Base-by-base conservation (phyloP, 2,888 invertebrate species). In the Priocnemis perturbator region DNA sequence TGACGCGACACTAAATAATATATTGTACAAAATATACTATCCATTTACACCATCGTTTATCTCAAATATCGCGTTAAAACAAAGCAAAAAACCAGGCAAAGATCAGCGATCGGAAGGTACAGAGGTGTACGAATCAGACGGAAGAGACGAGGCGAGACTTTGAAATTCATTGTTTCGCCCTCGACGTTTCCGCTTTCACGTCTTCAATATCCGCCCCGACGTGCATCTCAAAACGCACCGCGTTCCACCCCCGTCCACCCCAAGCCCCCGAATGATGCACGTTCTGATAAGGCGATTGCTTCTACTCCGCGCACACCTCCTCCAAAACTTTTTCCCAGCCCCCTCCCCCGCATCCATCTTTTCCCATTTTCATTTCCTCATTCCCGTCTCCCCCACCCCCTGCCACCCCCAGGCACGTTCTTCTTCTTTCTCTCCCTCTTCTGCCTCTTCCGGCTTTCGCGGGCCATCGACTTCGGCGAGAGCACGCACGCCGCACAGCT, bases 351-450 rank as follows among this genome's bases (percentile, higher is more conserved):
- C 48, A 48, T 48, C n/a, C 60, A 14, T 23, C 23, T 23, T 48
- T 55, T 55, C 26, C 23, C 55, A 23, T 55, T 23, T 48, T n/a
- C 26, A 15, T n/a, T 60, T 48, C 48, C n/a, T 9, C 60, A 11
- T 14, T 15, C 26, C 48, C 19, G 20, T 59, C 21, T 21, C 26
- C n/a, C 14, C 19, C 23, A 7, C 37, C 47, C 17, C 30, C 14
- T n/a, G n/a, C n/a, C n/a, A n/a, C n/a, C n/a, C n/a, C n/a, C n/a
- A n/a, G n/a, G n/a, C n/a, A n/a, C n/a, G n/a, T n/a, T 26, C 23
- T 15, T 20, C n/a, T 17, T 11, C n/a, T 21, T 50, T 44, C 52
- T 58, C 26, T 26, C 37, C 11, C 37, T 37, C 37, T 11, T 11
- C 11, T 2, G 11, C 37, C 37, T n/a, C n/a, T 37, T 17, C 26